phyloP scores from a whole-genome alignment of 2,113 vertebrate species.

The Eidolon helvum region DNA sequence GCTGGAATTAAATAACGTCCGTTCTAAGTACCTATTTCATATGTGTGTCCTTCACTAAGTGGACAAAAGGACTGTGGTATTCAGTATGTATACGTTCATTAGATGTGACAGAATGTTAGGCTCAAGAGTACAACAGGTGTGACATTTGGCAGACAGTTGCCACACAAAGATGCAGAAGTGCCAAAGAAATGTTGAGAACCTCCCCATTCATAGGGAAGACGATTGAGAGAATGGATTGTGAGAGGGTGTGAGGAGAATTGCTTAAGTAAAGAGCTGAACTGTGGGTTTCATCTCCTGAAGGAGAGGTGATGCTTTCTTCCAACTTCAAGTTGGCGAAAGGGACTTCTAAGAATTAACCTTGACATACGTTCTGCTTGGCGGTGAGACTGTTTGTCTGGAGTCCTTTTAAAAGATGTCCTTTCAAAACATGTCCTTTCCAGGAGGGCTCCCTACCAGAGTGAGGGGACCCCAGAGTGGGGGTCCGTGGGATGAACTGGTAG shows the following conservation, averaged over 20 bases:
- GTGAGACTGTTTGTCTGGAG: neutral
- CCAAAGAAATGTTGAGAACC: neutral
- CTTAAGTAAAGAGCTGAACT: neutral
- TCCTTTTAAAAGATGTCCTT: neutral
- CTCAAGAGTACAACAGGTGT: neutral
- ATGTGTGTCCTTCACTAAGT: neutral
- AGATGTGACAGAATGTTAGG: neutral
- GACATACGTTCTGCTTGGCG: neutral
- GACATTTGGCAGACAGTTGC: neutral
- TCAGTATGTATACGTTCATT: neutral
- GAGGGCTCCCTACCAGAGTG: neutral
- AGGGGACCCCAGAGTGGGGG: neutral
- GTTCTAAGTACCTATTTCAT: neutral
- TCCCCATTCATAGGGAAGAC: neutral
- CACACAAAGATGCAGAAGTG: neutral
- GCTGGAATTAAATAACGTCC: neutral
- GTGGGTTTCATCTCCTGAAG: neutral
- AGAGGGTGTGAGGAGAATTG: neutral
- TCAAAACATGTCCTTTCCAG: neutral
- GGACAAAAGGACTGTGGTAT: neutral
- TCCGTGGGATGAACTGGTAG: neutral
- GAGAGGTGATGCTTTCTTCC: neutral
- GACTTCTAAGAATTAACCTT: neutral
- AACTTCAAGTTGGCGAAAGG: neutral
- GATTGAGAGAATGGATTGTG: neutral